Base-by-base conservation (phyloP, 1,140 invertebrate genomes). In the Drosophila nigrodunni region DNA sequence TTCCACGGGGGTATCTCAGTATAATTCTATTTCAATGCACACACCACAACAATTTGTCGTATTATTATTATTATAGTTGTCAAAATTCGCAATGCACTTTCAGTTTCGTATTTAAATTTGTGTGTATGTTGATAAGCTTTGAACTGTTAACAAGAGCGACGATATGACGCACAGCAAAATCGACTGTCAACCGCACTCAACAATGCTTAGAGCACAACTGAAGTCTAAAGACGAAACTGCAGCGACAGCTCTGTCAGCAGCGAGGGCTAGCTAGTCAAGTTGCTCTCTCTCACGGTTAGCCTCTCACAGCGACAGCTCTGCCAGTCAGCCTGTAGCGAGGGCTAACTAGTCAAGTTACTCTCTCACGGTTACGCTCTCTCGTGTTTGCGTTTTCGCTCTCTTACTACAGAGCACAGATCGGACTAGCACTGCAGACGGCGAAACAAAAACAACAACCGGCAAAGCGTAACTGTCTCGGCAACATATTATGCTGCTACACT, bases 131-230 rank as follows among this genome's bases (percentile, higher is more conserved):
- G 46, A 68, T 74, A 67, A 61, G 64, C 62, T 60, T 52, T 15
- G n/a, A 7, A 59, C 34, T 43, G 64, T 47, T 49, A 47, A 11
- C 41, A 4, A 39, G 3, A 49, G 34, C 25, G 30, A 47, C 37
- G 34, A 15, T 13, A 30, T 54, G 13, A 25, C 21, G n/a, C 21
- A 7, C 46, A 54, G 49, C 21, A 21, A 47, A 11, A 30, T 13
- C 44, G 30, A 30, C 15, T 60, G 50, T 35, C 47, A 52, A 79
- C 83, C 80, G 79, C 79, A 73, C 79, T 88, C 71, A 61, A 61
- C 72, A 64, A 68, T 73, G 80, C 72, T 82, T 66, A 50, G 67
- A 50, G 61, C 47, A 60, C 44, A 58, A 82, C 77, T 86, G 41
- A 78, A 71, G 18, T 39, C 30, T 21, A 59, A 57, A 74, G 46